These are phyloP conservation scores for Caenorhabditis elegans DNA, from an alignment of 1,140 invertebrate species.

Conservation along the genomic window DNA sequence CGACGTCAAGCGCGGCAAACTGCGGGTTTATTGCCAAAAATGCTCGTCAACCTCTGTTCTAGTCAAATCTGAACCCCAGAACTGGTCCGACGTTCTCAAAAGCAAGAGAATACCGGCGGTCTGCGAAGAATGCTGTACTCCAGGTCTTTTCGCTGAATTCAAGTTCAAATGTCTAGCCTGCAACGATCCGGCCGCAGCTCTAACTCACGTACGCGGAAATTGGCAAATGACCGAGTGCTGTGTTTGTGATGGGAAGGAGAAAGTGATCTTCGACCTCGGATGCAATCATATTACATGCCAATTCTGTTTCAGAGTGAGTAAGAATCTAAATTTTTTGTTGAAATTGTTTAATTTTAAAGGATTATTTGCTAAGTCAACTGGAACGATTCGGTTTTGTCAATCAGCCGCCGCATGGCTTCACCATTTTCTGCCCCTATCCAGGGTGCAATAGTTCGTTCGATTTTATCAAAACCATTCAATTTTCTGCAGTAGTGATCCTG, in stretches of 20 bases:
- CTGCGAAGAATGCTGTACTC: constrained; percentile 31
- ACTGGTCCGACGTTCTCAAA: constrained; percentile 40
- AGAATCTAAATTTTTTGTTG: neutral
- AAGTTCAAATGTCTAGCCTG: constrained; percentile 44
- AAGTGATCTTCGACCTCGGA: constrained; percentile 36
- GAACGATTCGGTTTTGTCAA: constrained; percentile 33
- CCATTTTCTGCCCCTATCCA: constrained; percentile 30
- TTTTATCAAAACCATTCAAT: neutral
- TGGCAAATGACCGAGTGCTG: constrained; percentile 33
- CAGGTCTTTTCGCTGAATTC: constrained; percentile 23
- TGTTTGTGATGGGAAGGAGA: constrained; percentile 40
- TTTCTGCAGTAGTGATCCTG: neutral
- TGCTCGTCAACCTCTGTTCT: constrained; percentile 36
- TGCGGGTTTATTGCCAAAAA: constrained; percentile 42
- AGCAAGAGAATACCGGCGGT: constrained; percentile 38
- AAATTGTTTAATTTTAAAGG: neutral
- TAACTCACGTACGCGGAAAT: constrained; percentile 38
- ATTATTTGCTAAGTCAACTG: constrained; percentile 32
- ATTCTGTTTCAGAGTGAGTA: constrained; percentile 27
- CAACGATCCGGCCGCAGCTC: constrained; percentile 35
- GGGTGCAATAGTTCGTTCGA: constrained; percentile 39
- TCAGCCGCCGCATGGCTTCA: constrained; percentile 41
- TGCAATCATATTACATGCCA: constrained; percentile 40
- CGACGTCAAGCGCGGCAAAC: constrained; percentile 29
- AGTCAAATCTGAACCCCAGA: constrained; percentile 34